A percentile compares a stretch with the other conserved stretches of the same genome.
Conservation (phyloP, 2,888 invertebrate genomes). For the Phyllotreta cruciferae region DNA sequence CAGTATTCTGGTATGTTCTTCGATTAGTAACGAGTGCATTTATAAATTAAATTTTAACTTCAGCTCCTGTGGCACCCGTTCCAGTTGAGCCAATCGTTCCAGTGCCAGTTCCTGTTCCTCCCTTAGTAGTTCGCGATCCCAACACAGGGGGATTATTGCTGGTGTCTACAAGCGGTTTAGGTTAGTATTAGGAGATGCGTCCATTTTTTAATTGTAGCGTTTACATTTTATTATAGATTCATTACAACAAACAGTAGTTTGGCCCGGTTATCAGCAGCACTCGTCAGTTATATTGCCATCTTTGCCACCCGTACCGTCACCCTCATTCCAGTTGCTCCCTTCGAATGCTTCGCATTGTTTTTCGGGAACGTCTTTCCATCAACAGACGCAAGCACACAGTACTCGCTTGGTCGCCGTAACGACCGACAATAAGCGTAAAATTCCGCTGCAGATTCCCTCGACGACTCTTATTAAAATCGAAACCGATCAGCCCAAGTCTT, state of each 20-base stretch:
- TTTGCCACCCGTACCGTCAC: constrained; percentile 66
- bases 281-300: constrained; percentile 60
- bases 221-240: constrained; percentile 62
- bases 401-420: constrained; percentile 72
- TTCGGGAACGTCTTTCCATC: constrained; percentile 69
- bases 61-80: constrained; percentile 75
- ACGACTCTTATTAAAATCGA: constrained; percentile 74
- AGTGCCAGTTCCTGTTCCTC: constrained; percentile 72
- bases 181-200: constrained; percentile 60
- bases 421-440: constrained; percentile 63
- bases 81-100: constrained; percentile 77
- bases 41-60: constrained; percentile 51
- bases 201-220: not conserved
- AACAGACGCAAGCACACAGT: constrained; percentile 73
- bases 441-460: constrained; percentile 61
- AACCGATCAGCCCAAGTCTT: constrained; percentile 63
- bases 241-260: constrained; percentile 76
- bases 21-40: not conserved
- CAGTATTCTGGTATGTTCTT: constrained; percentile 76
- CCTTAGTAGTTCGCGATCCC: constrained; percentile 84
- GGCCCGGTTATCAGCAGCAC: constrained; percentile 71
- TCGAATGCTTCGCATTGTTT: constrained; percentile 63
- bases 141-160: constrained; percentile 83
- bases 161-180: constrained; percentile 73
- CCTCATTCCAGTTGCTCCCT: constrained; percentile 71